Evolutionary conservation across 2,113 vertebrate species (phyloP).

Genomic region (Tichodroma muraria): DNA sequence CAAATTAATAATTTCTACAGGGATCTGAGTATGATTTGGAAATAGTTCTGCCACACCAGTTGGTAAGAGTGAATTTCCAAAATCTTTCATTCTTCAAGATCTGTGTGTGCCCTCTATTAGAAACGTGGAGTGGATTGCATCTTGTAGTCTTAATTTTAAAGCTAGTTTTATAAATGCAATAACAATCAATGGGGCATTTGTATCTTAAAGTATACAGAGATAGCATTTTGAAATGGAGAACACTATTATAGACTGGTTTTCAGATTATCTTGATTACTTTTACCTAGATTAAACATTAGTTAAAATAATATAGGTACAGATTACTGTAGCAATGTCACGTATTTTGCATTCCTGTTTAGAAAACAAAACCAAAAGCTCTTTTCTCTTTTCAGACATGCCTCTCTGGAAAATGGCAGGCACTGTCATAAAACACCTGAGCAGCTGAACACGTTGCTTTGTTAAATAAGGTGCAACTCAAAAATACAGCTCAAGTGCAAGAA

Average conservation of each 20-base stretch:
- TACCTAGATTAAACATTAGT: neutral
- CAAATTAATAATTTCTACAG: neutral
- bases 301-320: neutral
- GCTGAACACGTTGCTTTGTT: neutral
- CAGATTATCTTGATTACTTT: neutral
- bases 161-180: neutral
- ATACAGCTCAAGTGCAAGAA: neutral
- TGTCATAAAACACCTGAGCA: neutral
- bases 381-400: neutral
- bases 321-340: neutral
- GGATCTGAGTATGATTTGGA: neutral
- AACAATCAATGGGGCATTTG: neutral
- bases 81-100: neutral
- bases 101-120: conserved; percentile 1
- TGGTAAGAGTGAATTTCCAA: neutral
- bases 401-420: neutral
- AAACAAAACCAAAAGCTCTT: neutral
- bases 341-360: neutral
- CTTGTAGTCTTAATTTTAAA: neutral
- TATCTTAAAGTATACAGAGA: neutral
- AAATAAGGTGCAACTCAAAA: neutral
- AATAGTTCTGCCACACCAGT: neutral
- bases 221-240: neutral
- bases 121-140: neutral
- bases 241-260: neutral